Percentiles rank a stretch among this genome's conserved stretches.
Conservation (phyloP, 2,797 vertebrate genomes). For the Neosalanx taihuensis region DNA sequence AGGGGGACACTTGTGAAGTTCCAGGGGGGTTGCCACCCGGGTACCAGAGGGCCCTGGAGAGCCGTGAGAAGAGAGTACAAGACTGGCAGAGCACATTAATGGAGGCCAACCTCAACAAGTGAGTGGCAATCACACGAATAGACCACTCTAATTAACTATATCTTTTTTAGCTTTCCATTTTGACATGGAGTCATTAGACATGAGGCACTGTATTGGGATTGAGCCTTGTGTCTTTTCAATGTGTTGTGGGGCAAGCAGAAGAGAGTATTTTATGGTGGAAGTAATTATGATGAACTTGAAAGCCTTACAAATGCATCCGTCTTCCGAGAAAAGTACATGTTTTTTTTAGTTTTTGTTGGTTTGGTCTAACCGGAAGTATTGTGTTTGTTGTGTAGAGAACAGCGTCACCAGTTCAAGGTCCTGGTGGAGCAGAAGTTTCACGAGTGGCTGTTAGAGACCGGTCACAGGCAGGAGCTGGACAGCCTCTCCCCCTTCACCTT, state of each 20-base stretch:
- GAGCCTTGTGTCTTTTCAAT: no score
- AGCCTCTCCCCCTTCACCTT: conserved; percentile 77
- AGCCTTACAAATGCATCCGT: no score
- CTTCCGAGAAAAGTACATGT: no score
- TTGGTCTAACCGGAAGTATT: not conserved
- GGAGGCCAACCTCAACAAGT: conserved; percentile 86
- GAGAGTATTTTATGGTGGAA: no score
- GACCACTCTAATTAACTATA: not conserved
- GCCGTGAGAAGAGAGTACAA: conserved; percentile 80
- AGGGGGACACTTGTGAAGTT: conserved; percentile 91
- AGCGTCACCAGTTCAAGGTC: conserved; percentile 84
- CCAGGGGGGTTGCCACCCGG: conserved; percentile 82
- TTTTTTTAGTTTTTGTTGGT: no score
- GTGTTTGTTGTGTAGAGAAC: conserved; percentile 73
- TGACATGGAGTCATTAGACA: no score
- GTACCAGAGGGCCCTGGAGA: conserved; percentile 79
- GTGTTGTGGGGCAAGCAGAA: not conserved
- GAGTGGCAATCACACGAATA: conserved; percentile 53
- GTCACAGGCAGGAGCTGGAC: conserved; percentile 87
- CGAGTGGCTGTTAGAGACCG: conserved; percentile 86
- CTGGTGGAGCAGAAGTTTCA: conserved; percentile 91
- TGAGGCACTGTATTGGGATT: no score
- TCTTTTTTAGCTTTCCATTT: not conserved
- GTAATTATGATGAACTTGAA: no score
- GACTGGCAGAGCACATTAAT: conserved; percentile 89